Conservation (phyloP, 92 coral and sea anemone genomes). For the Phenganax marumi region DNA sequence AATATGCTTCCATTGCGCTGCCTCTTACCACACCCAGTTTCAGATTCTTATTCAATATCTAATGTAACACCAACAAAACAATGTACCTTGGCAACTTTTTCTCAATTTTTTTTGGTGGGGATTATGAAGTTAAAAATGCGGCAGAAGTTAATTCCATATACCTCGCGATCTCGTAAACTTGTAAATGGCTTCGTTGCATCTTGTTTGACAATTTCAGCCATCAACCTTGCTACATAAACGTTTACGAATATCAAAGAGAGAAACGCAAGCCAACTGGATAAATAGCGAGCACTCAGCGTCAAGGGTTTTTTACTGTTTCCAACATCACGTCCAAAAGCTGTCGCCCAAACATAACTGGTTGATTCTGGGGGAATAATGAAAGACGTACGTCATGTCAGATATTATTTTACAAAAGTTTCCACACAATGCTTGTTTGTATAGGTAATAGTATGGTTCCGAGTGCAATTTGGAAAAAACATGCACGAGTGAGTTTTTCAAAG, state of each 20-base stretch:
- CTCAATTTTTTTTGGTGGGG: background rate
- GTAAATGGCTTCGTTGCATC: conserved; percentile 55
- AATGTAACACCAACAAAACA: background rate
- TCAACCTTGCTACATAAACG: conserved; percentile 75
- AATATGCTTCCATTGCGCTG: conserved; percentile 68
- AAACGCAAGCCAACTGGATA: conserved; percentile 75
- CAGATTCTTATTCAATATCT: conserved; percentile 60
- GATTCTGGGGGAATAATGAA: conserved; percentile 51
- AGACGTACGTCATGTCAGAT: background rate
- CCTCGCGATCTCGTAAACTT: conserved; percentile 70
- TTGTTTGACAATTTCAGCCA: conserved; percentile 69
- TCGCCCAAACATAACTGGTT: conserved; percentile 90
- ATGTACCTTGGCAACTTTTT: background rate
- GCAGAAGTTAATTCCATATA: background rate
- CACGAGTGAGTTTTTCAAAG: no score
- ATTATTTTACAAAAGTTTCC: background rate
- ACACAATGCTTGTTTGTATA: background rate
- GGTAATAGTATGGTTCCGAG: no score
- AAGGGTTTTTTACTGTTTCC: conserved; percentile 79
- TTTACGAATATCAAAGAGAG: conserved; percentile 68
- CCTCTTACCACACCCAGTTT: conserved; percentile 71
- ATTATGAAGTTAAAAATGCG: no score
- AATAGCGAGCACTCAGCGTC: conserved; percentile 72
- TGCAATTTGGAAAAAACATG: no score
- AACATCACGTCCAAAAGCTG: conserved; percentile 78